A percentile compares a stretch with the other conserved stretches of the same genome.
phyloP scores from a whole-genome alignment of 2,888 invertebrate species.

The Scaptomyza polygonia region DNA sequence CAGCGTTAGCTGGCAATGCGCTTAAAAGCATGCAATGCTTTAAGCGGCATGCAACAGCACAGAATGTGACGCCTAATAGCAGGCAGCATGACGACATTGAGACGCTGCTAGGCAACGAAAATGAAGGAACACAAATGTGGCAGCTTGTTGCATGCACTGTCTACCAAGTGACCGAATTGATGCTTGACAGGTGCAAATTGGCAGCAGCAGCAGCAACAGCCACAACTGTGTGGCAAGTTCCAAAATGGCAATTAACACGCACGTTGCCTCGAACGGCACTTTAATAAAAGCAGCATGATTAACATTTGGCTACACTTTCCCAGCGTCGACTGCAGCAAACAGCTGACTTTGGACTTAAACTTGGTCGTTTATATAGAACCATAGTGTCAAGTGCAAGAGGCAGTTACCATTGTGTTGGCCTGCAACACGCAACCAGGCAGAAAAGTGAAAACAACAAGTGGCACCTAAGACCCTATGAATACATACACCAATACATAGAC shows the following conservation, averaged over 20 bases:
- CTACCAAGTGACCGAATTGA: slow-evolving; percentile 6
- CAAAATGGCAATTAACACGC: slow-evolving; percentile 60
- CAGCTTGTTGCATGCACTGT: slow-evolving; percentile 20
- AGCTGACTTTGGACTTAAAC: background rate
- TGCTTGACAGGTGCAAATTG: slow-evolving; percentile 28
- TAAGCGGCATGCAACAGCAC: background rate
- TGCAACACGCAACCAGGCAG: slow-evolving; percentile 42
- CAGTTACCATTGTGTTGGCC: slow-evolving; percentile 49
- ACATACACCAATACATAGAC: background rate
- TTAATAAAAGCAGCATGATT: slow-evolving; percentile 23
- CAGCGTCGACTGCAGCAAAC: slow-evolving; percentile 19
- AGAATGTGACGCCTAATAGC: slow-evolving; percentile 1
- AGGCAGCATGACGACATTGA: slow-evolving; percentile 2
- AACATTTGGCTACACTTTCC: slow-evolving; percentile 69
- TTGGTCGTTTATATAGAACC: slow-evolving; percentile 57
- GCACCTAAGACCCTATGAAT: background rate
- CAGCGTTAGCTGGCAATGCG: background rate
- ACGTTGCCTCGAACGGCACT: slow-evolving; percentile 58
- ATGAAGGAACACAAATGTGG: background rate
- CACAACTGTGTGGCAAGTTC: slow-evolving; percentile 36
- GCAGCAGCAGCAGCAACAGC: slow-evolving; percentile 27
- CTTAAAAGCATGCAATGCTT: slow-evolving; percentile 35
- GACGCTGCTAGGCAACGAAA: background rate
- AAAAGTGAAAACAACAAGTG: slow-evolving; percentile 58
- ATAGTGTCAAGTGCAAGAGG: slow-evolving; percentile 47